These are phyloP conservation scores for Plestiodon gilberti DNA, from an alignment of 2,113 vertebrate species.

Conservation along the genomic window DNA sequence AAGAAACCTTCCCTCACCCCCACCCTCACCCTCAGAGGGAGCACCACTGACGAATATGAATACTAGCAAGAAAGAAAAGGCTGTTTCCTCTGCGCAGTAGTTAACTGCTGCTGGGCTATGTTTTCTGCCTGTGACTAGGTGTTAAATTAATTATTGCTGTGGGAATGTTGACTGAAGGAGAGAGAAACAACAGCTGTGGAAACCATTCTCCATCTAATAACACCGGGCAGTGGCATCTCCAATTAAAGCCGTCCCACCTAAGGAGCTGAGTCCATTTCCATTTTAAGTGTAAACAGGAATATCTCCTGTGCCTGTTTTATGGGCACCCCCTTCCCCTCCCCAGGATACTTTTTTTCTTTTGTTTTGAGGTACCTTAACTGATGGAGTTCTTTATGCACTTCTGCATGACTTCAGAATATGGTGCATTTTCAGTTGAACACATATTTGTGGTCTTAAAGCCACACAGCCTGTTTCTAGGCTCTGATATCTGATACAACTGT, in stretches of 20 bases:
- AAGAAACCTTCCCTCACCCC: not conserved
- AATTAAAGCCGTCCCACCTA: constrained; percentile 26
- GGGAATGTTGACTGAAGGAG: constrained; percentile 50
- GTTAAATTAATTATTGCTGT: constrained; percentile 53
- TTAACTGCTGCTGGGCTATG: constrained; percentile 22
- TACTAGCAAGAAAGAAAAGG: not conserved
- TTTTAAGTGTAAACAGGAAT: constrained; percentile 47
- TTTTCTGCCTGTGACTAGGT: constrained; percentile 37
- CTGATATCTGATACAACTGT: constrained; percentile 64
- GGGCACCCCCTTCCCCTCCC: not conserved
- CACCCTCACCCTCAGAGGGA: not conserved
- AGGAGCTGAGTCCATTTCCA: constrained; percentile 43
- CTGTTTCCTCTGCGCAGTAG: constrained; percentile 22
- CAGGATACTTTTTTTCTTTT: constrained; percentile 28
- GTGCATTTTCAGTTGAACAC: constrained; percentile 9
- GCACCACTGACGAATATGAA: not conserved
- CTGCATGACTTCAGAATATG: not conserved
- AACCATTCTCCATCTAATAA: constrained; percentile 56
- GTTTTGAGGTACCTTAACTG: constrained; percentile 11
- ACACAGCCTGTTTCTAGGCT: constrained; percentile 57
- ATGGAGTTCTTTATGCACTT: constrained; percentile 5
- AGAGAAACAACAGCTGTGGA: constrained; percentile 71
- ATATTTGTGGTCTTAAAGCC: constrained; percentile 43
- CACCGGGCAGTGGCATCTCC: constrained; percentile 1
- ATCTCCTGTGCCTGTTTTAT: constrained; percentile 15